Evolutionary conservation across 2,113 vertebrate genomes (phyloP).

Genomic region (Mastomys natalensis): DNA sequence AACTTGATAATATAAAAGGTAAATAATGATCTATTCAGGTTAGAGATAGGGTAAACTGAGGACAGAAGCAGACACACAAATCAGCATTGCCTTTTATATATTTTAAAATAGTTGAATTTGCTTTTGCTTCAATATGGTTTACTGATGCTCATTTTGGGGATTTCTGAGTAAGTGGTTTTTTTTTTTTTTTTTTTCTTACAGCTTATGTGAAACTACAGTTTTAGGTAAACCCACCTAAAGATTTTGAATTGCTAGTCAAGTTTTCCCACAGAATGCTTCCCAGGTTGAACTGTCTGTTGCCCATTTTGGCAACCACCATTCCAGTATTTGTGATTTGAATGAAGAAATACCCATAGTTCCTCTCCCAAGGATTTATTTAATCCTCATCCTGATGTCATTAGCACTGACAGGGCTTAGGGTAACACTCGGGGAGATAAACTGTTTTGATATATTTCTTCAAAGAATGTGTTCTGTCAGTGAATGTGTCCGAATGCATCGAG

Average conservation of each 20-base stretch:
- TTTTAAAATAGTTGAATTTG: slow-evolving; percentile 41
- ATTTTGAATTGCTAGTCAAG: slow-evolving; percentile 48
- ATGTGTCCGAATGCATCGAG: slow-evolving; percentile 80
- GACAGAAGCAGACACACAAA: not conserved
- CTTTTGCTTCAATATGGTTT: not conserved
- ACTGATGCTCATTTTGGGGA: not conserved
- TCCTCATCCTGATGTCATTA: slow-evolving; percentile 84
- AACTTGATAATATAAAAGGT: not conserved
- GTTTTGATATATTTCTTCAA: slow-evolving; percentile 86
- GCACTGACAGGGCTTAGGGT: slow-evolving; percentile 85
- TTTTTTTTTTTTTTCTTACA: not conserved
- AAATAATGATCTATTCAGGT: not conserved
- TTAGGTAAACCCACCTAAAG: not conserved
- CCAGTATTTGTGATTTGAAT: slow-evolving; percentile 80
- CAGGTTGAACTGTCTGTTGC: slow-evolving; percentile 26
- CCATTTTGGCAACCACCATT: slow-evolving; percentile 46
- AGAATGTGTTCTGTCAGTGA: slow-evolving; percentile 86
- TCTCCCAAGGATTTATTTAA: slow-evolving; percentile 83
- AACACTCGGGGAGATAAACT: slow-evolving; percentile 83
- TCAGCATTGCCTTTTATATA: not conserved
- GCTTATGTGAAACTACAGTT: not conserved
- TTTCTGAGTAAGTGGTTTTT: not conserved
- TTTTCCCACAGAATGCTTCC: not conserved
- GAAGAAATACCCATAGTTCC: slow-evolving; percentile 73
- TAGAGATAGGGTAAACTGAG: not conserved